Percentiles rank a stretch among this genome's conserved stretches.
phyloP scores from a whole-genome alignment of 2,888 invertebrate species.

The Oligia fasciuncula region DNA sequence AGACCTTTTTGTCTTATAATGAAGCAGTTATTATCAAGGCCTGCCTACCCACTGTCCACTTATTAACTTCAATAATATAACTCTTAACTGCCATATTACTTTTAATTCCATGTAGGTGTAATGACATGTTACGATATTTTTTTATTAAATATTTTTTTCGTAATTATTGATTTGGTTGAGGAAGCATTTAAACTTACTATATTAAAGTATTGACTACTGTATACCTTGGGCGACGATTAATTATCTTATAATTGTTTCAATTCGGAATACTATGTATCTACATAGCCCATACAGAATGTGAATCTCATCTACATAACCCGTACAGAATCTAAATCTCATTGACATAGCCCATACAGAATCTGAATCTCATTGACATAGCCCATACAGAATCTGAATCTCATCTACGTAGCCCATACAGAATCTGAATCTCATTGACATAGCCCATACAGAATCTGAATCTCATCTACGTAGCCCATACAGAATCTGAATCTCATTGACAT shows the following conservation, averaged over 20 bases:
- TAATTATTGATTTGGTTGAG: conserved; percentile 32
- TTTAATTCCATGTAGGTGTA: conserved; percentile 63
- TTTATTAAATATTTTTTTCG: conserved; percentile 30
- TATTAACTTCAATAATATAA: conserved; percentile 57
- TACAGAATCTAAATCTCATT: too few species aligned
- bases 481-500: background rate
- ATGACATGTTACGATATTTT: conserved; percentile 48
- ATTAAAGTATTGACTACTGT: conserved; percentile 29
- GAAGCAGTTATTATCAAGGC: conserved; percentile 64
- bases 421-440: background rate
- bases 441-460: background rate
- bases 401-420: background rate
- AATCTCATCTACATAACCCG: background rate
- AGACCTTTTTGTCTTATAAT: conserved; percentile 48
- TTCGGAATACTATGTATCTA: background rate
- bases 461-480: background rate
- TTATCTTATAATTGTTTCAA: background rate
- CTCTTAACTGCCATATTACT: conserved; percentile 36
- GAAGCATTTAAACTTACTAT: conserved; percentile 30
- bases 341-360: too few species aligned
- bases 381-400: background rate
- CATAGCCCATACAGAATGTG: too few species aligned
- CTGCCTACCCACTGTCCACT: conserved; percentile 65
- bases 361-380: background rate
- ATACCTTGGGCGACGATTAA: background rate